These are phyloP conservation scores for Hydrotaea cyrtoneurina DNA, from an alignment of 2,888 invertebrate genomes.

Conservation along the genomic window DNA sequence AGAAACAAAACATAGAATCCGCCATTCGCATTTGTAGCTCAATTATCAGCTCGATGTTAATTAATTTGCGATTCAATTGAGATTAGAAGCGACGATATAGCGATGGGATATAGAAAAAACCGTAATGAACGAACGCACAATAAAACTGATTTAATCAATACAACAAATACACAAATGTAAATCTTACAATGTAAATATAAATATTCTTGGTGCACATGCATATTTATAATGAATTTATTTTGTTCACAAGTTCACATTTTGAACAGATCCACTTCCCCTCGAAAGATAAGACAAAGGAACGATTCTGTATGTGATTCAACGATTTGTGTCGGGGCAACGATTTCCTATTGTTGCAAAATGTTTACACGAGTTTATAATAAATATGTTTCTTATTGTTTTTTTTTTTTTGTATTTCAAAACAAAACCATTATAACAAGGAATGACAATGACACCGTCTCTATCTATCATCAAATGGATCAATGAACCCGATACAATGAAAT, in stretches of 20 bases:
- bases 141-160: too few relatives aligned
- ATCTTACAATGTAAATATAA: too few relatives aligned
- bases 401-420: background rate
- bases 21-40: background rate
- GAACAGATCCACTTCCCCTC: too few relatives aligned
- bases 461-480: slow-evolving; percentile 10
- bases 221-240: background rate
- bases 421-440: background rate
- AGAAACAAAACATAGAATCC: background rate
- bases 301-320: background rate
- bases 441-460: background rate
- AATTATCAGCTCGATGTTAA: background rate
- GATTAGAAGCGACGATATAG: background rate
- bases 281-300: background rate
- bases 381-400: background rate
- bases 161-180: too few relatives aligned
- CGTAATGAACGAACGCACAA: background rate
- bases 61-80: slow-evolving; percentile 10
- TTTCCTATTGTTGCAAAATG: slow-evolving; percentile 3
- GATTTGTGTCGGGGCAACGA: background rate
- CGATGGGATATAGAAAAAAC: background rate
- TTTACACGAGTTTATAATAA: background rate
- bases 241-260: too few relatives aligned
- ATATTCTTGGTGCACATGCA: background rate
- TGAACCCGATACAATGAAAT: background rate